phyloP scores from a whole-genome alignment of 2,113 vertebrate species.

The Galeopterus variegatus region DNA sequence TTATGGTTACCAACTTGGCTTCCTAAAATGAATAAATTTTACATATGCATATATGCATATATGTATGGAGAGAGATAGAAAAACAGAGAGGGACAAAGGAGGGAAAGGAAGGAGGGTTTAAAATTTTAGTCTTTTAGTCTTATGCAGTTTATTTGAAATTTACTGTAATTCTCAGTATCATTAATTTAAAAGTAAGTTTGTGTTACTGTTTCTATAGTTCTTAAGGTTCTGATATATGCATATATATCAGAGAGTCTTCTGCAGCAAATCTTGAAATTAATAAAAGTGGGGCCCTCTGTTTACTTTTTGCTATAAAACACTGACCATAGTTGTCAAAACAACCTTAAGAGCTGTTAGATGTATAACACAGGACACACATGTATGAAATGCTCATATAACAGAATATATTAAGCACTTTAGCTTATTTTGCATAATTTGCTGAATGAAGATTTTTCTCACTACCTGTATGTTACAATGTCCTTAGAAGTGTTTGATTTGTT shows the following conservation, averaged over 20 bases:
- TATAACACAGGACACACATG: constrained; percentile 71
- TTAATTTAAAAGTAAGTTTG: constrained; percentile 44
- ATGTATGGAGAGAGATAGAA: neutral
- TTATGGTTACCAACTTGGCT: neutral
- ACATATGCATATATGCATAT: neutral
- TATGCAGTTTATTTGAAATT: neutral
- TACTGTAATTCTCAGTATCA: neutral
- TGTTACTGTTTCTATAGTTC: constrained; percentile 38
- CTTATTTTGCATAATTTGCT: constrained; percentile 79
- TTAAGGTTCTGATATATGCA: constrained; percentile 80
- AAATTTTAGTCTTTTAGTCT: neutral
- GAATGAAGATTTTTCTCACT: constrained; percentile 83
- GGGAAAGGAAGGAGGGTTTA: neutral
- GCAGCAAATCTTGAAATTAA: too few species aligned
- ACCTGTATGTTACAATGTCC: constrained; percentile 81
- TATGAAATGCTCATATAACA: constrained; percentile 15
- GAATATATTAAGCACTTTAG: neutral
- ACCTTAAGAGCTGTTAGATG: constrained; percentile 49
- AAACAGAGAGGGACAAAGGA: neutral
- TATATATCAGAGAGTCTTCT: constrained; percentile 49
- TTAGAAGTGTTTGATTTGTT: constrained; percentile 84
- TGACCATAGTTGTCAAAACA: too few species aligned
- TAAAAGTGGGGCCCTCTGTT: too few species aligned
- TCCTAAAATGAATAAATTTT: constrained; percentile 14
- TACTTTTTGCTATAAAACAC: too few species aligned